Evolutionary conservation across 1,140 invertebrate species (phyloP), one percentile per base, ranked within the genome.

Genomic region (Drosophila lowei): DNA sequence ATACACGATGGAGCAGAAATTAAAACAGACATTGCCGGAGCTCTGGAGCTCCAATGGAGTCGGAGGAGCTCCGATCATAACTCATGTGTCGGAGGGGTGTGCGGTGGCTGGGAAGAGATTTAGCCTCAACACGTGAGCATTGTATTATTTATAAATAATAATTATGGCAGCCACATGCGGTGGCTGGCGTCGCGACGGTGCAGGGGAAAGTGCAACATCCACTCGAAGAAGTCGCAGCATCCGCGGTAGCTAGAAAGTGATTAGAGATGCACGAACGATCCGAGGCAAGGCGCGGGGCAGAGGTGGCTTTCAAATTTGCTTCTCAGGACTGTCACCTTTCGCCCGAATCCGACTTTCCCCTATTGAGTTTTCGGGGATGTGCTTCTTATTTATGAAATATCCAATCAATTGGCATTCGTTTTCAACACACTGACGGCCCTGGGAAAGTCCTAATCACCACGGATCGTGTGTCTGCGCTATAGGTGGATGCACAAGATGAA

Each of bases 81-180:
- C 56, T 84, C 79, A 84, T 65, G 28, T 62, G 30, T 30, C 11
- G 28, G 21, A 21, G 55, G 15, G 41, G 25, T 38, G 54, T 18
- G 18, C 43, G 38, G 23, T 7, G 30, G n/a, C 15, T 53, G 49
- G 16, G 49, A 9, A 34, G 46, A 67, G 76, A 78, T 64, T 77
- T 72, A 64, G 62, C 52, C 78, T 56, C 68, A 68, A 80, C 78
- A 81, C 78, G 79, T 83, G 78, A 83, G 59, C 78, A 57, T 47
- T 50, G 52, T 49, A 77, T 79, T 84, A 84, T 84, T 84, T 84
- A 85, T 85, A 84, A 85, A 85, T 73, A 85, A 85, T 84, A 85
- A 84, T 84, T 85, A 83, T 83, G 61, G 70, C 74, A 54, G 58
- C 57, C 78, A 66, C 60, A 75, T 79, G 77, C 53, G 65, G 65